phyloP scores from a whole-genome alignment of 2,113 vertebrate genomes.

The Entomyzon cyanotis region DNA sequence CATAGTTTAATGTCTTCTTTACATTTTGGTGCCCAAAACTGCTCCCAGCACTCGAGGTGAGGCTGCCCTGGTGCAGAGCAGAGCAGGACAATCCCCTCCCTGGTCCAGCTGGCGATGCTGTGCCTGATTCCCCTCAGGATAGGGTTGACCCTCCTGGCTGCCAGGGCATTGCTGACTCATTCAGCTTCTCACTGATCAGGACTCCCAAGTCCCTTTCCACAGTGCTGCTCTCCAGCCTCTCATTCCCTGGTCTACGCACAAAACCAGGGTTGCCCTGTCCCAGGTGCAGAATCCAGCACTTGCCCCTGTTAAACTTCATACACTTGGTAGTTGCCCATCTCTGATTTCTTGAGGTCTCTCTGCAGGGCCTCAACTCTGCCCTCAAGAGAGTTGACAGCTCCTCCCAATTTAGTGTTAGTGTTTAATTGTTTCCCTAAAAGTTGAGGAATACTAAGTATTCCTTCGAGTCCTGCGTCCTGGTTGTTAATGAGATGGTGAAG shows the following conservation, averaged over 20 bases:
- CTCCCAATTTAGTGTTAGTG: not conserved
- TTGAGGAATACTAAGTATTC: not conserved
- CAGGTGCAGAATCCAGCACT: not conserved
- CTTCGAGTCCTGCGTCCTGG: not conserved
- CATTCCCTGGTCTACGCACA: not conserved
- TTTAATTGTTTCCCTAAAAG: no score
- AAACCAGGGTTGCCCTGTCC: not conserved
- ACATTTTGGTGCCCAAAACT: not conserved
- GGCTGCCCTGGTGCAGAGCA: fast-evolving
- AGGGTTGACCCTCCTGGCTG: not conserved
- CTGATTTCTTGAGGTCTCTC: fast-evolving
- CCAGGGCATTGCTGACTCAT: not conserved
- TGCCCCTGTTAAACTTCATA: not conserved
- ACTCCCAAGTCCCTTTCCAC: not conserved
- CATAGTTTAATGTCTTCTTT: not conserved
- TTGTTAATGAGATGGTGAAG: not conserved
- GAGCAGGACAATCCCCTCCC: not conserved
- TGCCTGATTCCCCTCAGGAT: not conserved
- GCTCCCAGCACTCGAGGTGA: not conserved
- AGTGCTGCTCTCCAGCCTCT: not conserved
- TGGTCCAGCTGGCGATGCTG: fast-evolving
- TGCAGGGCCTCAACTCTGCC: not conserved
- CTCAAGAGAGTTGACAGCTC: not conserved
- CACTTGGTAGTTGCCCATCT: not conserved
- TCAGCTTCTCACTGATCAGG: fast-evolving